Evolutionary conservation across 2,888 invertebrate species (phyloP).

Genomic region (Meandrusa payeni): DNA sequence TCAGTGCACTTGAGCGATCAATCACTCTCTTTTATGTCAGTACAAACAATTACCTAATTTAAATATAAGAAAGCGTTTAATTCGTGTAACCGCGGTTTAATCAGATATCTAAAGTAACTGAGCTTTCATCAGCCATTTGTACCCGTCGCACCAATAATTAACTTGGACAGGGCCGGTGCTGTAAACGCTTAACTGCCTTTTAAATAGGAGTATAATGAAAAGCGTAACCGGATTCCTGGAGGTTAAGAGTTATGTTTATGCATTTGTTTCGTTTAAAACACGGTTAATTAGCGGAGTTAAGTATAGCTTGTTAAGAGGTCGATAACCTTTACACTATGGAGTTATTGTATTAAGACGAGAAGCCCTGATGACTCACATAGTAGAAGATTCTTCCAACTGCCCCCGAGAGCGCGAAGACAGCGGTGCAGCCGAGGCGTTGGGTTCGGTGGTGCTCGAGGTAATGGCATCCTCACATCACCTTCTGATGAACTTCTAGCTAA

Average conservation of each 20-base stretch:
- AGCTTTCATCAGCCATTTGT: slow-evolving; percentile 67
- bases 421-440: slow-evolving; percentile 81
- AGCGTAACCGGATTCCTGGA: slow-evolving; percentile 51
- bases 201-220: slow-evolving; percentile 63
- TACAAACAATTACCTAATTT: slow-evolving; percentile 67
- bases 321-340: slow-evolving; percentile 23
- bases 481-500: slow-evolving; percentile 86
- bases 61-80: slow-evolving; percentile 74
- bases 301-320: slow-evolving; percentile 27
- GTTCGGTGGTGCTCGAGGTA: slow-evolving; percentile 60
- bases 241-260: slow-evolving; percentile 56
- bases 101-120: slow-evolving; percentile 60
- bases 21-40: slow-evolving; percentile 25
- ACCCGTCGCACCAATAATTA: slow-evolving; percentile 69
- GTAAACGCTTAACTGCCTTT: slow-evolving; percentile 63
- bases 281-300: slow-evolving; percentile 52
- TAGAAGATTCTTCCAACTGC: slow-evolving; percentile 90
- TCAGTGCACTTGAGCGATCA: slow-evolving; percentile 18
- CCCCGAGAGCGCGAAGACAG: slow-evolving; percentile 87
- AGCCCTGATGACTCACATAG: slow-evolving; percentile 84
- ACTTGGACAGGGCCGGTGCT: slow-evolving; percentile 50
- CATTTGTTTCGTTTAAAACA: slow-evolving; percentile 42
- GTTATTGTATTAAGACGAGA: slow-evolving; percentile 39
- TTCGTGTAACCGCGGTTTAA: slow-evolving; percentile 66
- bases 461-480: slow-evolving; percentile 81